Percentiles rank a stretch among this genome's conserved stretches.
These are phyloP conservation scores for Brachionus asplanchnoidis DNA, from an alignment of 1,140 invertebrate species.

Conservation along the genomic window DNA sequence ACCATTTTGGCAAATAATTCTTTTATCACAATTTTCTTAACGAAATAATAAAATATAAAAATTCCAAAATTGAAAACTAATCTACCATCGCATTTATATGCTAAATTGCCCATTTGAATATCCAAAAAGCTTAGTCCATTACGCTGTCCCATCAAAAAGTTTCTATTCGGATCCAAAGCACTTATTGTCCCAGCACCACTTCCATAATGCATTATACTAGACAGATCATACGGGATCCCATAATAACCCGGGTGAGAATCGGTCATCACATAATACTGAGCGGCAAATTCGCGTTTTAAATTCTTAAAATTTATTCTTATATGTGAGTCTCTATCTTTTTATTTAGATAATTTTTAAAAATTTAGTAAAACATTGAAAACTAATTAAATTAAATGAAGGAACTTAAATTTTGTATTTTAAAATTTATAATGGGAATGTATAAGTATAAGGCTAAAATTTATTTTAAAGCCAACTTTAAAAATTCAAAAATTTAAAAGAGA, in stretches of 20 bases:
- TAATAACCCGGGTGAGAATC: slow-evolving; percentile 40
- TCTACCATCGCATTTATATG: slow-evolving; percentile 45
- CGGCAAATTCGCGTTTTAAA: slow-evolving; percentile 41
- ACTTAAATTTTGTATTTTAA: too few species aligned
- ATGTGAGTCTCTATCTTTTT: slow-evolving; percentile 49
- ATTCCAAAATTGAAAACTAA: background rate
- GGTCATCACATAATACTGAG: background rate
- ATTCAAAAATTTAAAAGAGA: too few species aligned
- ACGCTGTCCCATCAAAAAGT: slow-evolving; percentile 45
- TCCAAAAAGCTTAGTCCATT: slow-evolving; percentile 46
- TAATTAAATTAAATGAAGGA: background rate
- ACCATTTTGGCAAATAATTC: background rate
- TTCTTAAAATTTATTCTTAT: slow-evolving; percentile 48
- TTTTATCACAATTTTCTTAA: background rate
- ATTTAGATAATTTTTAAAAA: background rate
- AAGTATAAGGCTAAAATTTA: too few species aligned
- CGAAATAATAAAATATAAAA: background rate
- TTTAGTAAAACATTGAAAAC: background rate
- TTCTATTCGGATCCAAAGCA: slow-evolving; percentile 43
- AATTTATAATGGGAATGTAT: too few species aligned
- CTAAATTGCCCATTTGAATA: slow-evolving; percentile 46
- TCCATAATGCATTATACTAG: slow-evolving; percentile 46
- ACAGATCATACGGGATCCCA: slow-evolving; percentile 45
- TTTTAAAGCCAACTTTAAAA: too few species aligned
- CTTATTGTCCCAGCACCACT: slow-evolving; percentile 44